A percentile compares a stretch with the other conserved stretches of the same genome.
These are phyloP conservation scores for Tipula helvola DNA, from an alignment of 2,888 invertebrate genomes.

Conservation along the genomic window DNA sequence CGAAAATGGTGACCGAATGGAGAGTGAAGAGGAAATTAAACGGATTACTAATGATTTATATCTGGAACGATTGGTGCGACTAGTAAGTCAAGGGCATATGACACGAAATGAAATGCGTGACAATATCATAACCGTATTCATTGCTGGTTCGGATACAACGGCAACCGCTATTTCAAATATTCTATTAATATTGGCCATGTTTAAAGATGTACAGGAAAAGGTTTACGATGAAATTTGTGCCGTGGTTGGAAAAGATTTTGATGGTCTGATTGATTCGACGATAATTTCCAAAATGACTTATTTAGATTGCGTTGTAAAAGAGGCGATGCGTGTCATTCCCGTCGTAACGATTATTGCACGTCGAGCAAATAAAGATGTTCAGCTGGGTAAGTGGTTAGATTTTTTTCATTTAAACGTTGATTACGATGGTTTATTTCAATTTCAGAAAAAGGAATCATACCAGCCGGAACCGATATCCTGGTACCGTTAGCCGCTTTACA, in stretches of 20 bases:
- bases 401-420: background rate
- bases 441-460: background rate
- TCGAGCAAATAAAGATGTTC: background rate
- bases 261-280: background rate
- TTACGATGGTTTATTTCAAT: background rate
- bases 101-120: background rate
- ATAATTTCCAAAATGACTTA: background rate
- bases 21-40: conserved; percentile 1
- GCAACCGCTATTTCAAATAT: background rate
- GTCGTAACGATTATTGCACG: background rate
- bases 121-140: background rate
- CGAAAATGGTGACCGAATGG: background rate
- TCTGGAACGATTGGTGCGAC: background rate
- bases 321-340: background rate
- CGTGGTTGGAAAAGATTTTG: background rate
- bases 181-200: background rate
- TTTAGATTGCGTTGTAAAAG: background rate
- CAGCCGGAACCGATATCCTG: background rate
- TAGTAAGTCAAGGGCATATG: background rate
- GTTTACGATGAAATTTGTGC: background rate
- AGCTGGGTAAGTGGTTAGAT: background rate
- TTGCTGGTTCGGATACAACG: background rate
- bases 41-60: background rate
- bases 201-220: background rate
- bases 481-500: background rate